A percentile compares a stretch with the other conserved stretches of the same genome.
These are phyloP conservation scores for Ahaetulla prasina DNA, from an alignment of 2,113 vertebrate genomes.

Conservation along the genomic window DNA sequence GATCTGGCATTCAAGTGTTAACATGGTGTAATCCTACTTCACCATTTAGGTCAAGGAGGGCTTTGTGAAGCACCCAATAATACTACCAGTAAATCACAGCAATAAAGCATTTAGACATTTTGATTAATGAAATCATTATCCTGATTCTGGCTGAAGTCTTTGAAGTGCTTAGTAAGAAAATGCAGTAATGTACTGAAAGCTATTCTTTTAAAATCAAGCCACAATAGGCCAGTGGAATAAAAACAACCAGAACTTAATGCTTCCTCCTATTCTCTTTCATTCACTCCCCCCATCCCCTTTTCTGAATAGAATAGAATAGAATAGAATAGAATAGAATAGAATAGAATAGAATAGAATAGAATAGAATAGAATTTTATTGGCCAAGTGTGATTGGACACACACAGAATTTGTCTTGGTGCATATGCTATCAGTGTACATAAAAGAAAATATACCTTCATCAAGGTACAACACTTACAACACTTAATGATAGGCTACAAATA, in stretches of 20 bases:
- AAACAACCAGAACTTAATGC: neutral
- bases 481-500: too few relatives aligned
- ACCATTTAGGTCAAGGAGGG: neutral
- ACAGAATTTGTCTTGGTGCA: too few relatives aligned
- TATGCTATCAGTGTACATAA: too few relatives aligned
- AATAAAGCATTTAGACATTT: neutral
- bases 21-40: neutral
- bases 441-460: too few relatives aligned
- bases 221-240: neutral
- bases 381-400: too few relatives aligned
- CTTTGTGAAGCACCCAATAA: neutral
- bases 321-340: too few relatives aligned
- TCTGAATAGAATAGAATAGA: too few relatives aligned
- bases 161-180: neutral
- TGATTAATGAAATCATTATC: neutral
- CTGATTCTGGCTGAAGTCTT: neutral
- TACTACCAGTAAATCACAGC: neutral
- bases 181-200: neutral
- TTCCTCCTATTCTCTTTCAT: neutral
- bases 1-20: neutral
- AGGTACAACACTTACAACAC: too few relatives aligned
- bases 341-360: too few relatives aligned
- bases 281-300: neutral
- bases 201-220: neutral
- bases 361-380: too few relatives aligned